Percentiles rank a stretch among this genome's conserved stretches.
Evolutionary conservation across 2,888 invertebrate species (phyloP).

Genomic region (Pharmacophagus antenor): DNA sequence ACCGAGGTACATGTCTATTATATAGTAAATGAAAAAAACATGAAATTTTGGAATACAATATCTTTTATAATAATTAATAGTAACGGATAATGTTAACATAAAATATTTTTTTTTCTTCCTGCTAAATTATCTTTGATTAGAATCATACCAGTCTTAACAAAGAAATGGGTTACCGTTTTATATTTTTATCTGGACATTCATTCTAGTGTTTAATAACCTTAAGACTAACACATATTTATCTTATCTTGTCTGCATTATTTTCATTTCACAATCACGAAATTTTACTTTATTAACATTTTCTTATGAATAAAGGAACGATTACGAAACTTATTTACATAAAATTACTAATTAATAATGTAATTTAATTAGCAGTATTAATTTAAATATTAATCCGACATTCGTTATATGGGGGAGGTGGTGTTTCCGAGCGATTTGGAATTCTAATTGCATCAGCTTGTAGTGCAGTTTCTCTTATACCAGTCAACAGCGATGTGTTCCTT

Average conservation of each 20-base stretch:
- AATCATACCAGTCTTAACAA: too few species aligned
- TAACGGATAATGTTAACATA: too few species aligned
- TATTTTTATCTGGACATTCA: slow-evolving; percentile 14
- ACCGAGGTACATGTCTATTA: too few species aligned
- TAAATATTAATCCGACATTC: slow-evolving; percentile 61
- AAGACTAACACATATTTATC: slow-evolving; percentile 17
- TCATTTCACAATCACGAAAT: slow-evolving; percentile 3
- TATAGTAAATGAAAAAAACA: too few species aligned
- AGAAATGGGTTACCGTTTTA: too few species aligned
- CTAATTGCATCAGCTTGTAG: slow-evolving; percentile 58
- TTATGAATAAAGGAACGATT: neutral
- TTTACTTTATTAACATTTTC: neutral
- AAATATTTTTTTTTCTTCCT: too few species aligned
- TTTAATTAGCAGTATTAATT: neutral
- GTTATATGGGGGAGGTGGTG: slow-evolving; percentile 73
- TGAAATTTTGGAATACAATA: too few species aligned
- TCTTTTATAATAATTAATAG: too few species aligned
- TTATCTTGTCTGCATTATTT: slow-evolving; percentile 13
- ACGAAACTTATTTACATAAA: neutral
- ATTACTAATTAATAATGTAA: neutral
- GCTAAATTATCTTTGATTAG: too few species aligned
- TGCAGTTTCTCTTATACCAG: slow-evolving; percentile 47
- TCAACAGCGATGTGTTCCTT: slow-evolving; percentile 48
- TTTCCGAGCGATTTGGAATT: slow-evolving; percentile 54
- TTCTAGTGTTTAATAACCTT: slow-evolving; percentile 8